Evolutionary conservation across 2,797 vertebrate species (phyloP).

Genomic region (Okamejei kenojei): DNA sequence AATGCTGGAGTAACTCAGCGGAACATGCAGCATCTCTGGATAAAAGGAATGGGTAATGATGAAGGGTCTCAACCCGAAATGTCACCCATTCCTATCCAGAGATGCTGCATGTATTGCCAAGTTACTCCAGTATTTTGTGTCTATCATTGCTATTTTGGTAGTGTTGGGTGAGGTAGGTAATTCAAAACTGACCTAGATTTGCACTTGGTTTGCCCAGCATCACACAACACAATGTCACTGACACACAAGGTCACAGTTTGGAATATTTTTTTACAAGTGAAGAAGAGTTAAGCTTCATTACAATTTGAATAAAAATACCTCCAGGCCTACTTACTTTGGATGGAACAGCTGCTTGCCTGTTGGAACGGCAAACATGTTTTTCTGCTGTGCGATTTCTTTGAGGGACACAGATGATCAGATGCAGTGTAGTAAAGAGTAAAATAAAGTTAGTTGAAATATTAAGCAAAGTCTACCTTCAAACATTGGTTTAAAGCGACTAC

Average conservation of each 20-base stretch:
- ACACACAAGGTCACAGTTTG: not conserved
- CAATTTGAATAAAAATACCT: constrained; percentile 11
- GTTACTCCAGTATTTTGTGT: no score
- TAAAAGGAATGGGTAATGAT: no score
- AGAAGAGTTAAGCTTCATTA: not conserved
- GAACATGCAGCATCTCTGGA: no score
- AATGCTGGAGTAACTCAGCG: no score
- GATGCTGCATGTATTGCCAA: no score
- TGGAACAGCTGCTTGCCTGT: not conserved
- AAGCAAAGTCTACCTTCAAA: not conserved
- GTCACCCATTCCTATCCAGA: no score
- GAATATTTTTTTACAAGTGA: constrained; percentile 8
- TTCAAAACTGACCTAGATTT: not conserved
- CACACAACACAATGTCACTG: not conserved
- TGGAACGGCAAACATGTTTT: not conserved
- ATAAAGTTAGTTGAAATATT: not conserved
- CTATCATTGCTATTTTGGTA: not conserved
- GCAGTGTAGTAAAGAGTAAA: not conserved
- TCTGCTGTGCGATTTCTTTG: not conserved
- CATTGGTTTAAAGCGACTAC: not conserved
- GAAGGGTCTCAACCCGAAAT: no score
- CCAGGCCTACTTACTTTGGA: not conserved
- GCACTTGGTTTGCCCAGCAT: not conserved
- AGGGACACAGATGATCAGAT: not conserved
- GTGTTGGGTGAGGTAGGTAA: not conserved